A percentile compares a stretch with the other conserved stretches of the same genome.
Evolutionary conservation across 2,888 invertebrate genomes (phyloP).

Genomic region (Lordiphosa fenestrarum): DNA sequence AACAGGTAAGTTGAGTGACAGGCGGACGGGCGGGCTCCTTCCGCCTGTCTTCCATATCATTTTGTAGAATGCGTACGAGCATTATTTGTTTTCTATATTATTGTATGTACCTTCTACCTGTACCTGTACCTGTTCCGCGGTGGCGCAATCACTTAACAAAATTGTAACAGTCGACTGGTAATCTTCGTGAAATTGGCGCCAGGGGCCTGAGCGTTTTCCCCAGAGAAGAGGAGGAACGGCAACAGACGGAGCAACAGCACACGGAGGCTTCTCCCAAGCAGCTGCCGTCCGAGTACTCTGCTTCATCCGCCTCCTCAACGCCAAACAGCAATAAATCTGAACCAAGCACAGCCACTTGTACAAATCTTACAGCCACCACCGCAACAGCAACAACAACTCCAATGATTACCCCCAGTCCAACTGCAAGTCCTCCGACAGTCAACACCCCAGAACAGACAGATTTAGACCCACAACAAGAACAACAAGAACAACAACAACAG

Average conservation of each 20-base stretch:
- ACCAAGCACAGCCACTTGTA: conserved; percentile 9
- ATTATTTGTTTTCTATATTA: neutral
- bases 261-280: neutral
- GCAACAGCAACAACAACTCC: conserved; percentile 3
- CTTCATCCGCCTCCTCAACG: neutral
- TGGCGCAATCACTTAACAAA: no score
- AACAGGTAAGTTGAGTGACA: conserved; percentile 20
- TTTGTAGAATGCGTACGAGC: no score
- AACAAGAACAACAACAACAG: conserved; percentile 4
- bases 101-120: neutral
- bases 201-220: conserved; percentile 52
- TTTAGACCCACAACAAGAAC: conserved; percentile 23
- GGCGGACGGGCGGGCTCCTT: no score
- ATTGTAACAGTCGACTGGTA: conserved; percentile 27
- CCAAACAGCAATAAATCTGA: neutral
- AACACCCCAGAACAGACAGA: conserved; percentile 15
- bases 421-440: neutral
- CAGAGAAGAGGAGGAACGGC: conserved; percentile 29
- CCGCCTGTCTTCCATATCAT: no score
- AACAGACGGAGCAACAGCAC: neutral
- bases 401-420: neutral
- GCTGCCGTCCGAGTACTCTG: neutral
- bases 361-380: conserved; percentile 8
- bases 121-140: neutral
- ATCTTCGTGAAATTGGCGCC: conserved; percentile 33